These are phyloP conservation scores for Drosophila simulans DNA, from an alignment of 1,140 invertebrate genomes.

Conservation along the genomic window DNA sequence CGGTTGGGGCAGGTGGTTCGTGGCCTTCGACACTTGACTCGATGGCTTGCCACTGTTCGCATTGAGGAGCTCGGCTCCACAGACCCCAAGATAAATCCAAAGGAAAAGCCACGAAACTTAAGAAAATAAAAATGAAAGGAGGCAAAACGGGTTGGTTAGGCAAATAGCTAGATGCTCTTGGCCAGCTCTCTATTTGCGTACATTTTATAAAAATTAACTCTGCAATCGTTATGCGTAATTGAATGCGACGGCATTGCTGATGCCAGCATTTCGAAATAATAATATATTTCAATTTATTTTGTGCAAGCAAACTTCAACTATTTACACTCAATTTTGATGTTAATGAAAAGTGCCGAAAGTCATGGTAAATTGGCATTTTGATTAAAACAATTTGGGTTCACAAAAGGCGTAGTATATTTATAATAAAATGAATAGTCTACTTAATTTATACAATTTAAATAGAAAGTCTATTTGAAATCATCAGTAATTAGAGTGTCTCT, in stretches of 20 bases:
- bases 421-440: no score
- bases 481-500: neutral
- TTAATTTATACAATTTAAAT: neutral
- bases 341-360: no score
- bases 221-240: neutral
- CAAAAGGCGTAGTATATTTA: neutral
- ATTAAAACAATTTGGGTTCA: neutral
- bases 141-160: neutral
- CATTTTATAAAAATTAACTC: neutral
- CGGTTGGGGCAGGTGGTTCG: neutral
- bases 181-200: neutral
- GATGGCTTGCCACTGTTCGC: slow-evolving; percentile 10
- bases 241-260: neutral
- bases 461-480: neutral
- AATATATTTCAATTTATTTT: no score
- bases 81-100: neutral
- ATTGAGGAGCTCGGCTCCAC: slow-evolving; percentile 4
- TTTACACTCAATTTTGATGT: no score
- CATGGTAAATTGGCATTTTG: no score
- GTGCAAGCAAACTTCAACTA: no score
- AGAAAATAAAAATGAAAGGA: neutral
- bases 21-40: slow-evolving; percentile 23
- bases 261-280: no score
- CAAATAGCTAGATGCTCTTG: neutral
- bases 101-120: neutral